phyloP scores from a whole-genome alignment of 2,888 invertebrate species.

The Pristionchus mayeri region DNA sequence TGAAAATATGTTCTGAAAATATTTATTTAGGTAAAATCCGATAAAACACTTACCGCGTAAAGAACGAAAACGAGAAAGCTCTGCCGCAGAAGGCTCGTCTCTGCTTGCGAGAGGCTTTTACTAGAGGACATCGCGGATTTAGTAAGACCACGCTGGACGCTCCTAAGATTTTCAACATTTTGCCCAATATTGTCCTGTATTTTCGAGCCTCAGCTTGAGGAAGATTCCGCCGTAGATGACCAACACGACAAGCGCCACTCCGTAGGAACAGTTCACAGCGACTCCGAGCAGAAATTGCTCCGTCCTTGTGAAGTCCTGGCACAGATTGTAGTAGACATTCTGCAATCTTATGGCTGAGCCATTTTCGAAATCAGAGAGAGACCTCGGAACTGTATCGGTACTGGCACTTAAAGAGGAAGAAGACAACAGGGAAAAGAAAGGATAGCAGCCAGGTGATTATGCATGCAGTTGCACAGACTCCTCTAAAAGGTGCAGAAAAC shows the following conservation, averaged over 20 bases:
- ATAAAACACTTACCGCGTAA: not conserved
- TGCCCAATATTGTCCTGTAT: too few species aligned
- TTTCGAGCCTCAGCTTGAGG: not conserved
- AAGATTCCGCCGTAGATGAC: not conserved
- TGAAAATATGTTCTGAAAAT: too few species aligned
- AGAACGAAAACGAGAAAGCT: not conserved
- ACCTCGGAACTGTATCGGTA: not conserved
- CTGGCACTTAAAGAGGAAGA: not conserved
- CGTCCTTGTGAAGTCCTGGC: not conserved
- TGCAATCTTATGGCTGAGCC: not conserved
- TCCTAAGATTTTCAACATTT: too few species aligned
- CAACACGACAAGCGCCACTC: not conserved
- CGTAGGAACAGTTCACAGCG: not conserved
- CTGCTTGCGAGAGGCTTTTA: not conserved
- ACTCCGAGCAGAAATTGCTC: not conserved
- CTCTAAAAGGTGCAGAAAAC: not conserved
- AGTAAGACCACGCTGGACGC: too few species aligned
- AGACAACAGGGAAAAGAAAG: not conserved
- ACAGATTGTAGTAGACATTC: not conserved
- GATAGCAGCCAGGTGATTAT: not conserved
- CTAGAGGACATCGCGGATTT: too few species aligned
- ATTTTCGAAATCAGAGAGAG: too few species aligned
- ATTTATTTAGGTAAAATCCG: too few species aligned
- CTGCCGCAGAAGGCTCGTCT: not conserved
- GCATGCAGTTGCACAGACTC: not conserved